Conservation (phyloP, 2,113 vertebrate species). For the Turnix velox region DNA sequence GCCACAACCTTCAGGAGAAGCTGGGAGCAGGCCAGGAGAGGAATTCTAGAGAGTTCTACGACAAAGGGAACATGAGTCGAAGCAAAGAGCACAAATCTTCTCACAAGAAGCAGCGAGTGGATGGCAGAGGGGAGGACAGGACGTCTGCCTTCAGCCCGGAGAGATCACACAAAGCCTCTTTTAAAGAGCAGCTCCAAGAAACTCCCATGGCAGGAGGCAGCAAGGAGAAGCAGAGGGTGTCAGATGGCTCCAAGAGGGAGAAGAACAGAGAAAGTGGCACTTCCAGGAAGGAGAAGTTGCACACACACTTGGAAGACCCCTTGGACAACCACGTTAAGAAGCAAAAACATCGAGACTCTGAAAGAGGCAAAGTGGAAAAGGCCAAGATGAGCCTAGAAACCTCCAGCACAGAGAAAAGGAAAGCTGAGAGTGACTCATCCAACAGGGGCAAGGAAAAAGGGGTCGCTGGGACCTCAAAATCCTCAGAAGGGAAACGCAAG, state of each 20-base stretch:
- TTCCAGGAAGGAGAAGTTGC: slow-evolving; percentile 62
- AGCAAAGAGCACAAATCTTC: slow-evolving; percentile 77
- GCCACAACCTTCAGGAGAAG: slow-evolving; percentile 67
- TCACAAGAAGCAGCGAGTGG: slow-evolving; percentile 65
- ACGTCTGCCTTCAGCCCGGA: slow-evolving; percentile 47
- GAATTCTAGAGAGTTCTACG: slow-evolving; percentile 63
- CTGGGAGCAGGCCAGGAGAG: slow-evolving; percentile 14
- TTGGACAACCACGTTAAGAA: slow-evolving; percentile 69
- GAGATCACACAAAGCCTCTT: slow-evolving; percentile 55
- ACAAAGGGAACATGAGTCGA: slow-evolving; percentile 73
- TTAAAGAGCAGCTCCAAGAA: slow-evolving; percentile 67
- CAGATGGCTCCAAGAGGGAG: slow-evolving; percentile 63
- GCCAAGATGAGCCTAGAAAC: slow-evolving; percentile 47
- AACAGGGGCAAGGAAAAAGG: slow-evolving; percentile 74
- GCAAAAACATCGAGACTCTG: slow-evolving; percentile 66
- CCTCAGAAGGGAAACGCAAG: slow-evolving; percentile 59
- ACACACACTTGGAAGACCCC: not conserved
- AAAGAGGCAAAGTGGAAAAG: slow-evolving; percentile 74
- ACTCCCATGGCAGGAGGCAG: not conserved
- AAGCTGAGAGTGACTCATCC: slow-evolving; percentile 52
- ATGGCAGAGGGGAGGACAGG: slow-evolving; percentile 58
- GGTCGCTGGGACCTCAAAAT: slow-evolving; percentile 52
- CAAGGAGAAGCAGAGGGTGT: slow-evolving; percentile 62
- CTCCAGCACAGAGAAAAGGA: slow-evolving; percentile 28
- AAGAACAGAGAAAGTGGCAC: slow-evolving; percentile 61